Conservation (phyloP, 2,113 vertebrate genomes). For the Zosterops lateralis region DNA sequence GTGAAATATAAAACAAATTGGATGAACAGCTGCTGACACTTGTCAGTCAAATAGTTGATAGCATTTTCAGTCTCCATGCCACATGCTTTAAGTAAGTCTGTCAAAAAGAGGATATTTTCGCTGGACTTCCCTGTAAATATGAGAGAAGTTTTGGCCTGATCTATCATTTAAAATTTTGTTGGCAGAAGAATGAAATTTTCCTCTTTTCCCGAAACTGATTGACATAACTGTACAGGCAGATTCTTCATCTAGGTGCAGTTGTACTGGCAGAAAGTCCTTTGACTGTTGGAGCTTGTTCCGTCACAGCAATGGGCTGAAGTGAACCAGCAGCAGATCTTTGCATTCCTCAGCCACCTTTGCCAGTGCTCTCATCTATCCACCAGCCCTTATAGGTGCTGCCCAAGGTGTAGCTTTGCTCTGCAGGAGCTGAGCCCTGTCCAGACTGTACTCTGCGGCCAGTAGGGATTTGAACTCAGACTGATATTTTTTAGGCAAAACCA, state of each 20-base stretch:
- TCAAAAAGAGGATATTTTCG: slow-evolving; percentile 64
- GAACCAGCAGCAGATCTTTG: slow-evolving; percentile 15
- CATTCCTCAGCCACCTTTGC: background rate
- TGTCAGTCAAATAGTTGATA: slow-evolving; percentile 73
- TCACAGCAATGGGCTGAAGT: background rate
- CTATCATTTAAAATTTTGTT: slow-evolving; percentile 60
- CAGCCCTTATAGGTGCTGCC: background rate
- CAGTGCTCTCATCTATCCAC: background rate
- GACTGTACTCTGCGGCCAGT: background rate
- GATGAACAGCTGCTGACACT: slow-evolving; percentile 72
- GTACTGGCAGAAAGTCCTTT: slow-evolving; percentile 54
- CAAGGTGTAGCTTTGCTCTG: background rate
- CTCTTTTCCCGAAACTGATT: slow-evolving; percentile 36
- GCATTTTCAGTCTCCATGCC: slow-evolving; percentile 70
- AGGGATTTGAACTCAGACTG: background rate
- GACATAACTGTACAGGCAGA: slow-evolving; percentile 59
- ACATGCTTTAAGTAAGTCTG: slow-evolving; percentile 67
- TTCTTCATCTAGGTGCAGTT: slow-evolving; percentile 47
- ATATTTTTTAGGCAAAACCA: background rate
- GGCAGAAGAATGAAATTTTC: slow-evolving; percentile 52
- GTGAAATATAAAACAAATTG: slow-evolving; percentile 72
- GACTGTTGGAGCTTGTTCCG: background rate
- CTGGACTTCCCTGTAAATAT: slow-evolving; percentile 65
- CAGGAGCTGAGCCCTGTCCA: background rate
- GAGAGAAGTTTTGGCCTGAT: slow-evolving; percentile 68